Evolutionary conservation across 2,888 invertebrate genomes (phyloP), one percentile per base, ranked within the genome.

Genomic region (Baronia brevicornis): DNA sequence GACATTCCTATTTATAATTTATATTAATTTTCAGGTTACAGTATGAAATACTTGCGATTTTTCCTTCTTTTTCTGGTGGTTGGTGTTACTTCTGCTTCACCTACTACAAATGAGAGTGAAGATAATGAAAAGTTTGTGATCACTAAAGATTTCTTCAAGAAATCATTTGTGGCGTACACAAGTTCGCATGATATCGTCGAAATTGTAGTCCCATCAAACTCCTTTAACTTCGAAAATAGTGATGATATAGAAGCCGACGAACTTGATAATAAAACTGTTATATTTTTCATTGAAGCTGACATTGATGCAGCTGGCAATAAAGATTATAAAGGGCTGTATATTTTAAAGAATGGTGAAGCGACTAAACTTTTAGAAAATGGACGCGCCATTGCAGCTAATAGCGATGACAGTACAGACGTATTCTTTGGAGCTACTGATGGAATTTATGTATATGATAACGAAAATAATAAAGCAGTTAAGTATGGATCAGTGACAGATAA

Each of bases 271-370:
- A 33, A 39, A 9, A n/a, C 33, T 4, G 12, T 26, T 3, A 23
- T 43, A 1, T 56, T 56, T 40, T 58, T 54, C 25, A 44, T 45
- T 2, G 49, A 51, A 39, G 54, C 53, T 19, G 54, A 58, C 12
- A 15, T 38, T 9, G 28, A 38, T n/a, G 33, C 26, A 4, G 27
- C 41, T 12, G 48, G 46, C 1, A 30, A 43, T 7, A 36, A 28
- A 8, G 4, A 21, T 11, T 31, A 45, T 12, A 22, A 33, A 9
- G 49, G 49, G 2, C 8, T 46, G 4, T 46, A 43, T 6, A 33
- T 41, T 1, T 33, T 42, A 4, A 43, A 38, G 17, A 24, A 40
- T 7, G 41, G 41, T 7, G 39, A 25, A 6, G 38, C 42, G 3
- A 41, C 39, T 5, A 46, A 48, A 15, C 26, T 51, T 10, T 29